These are phyloP conservation scores for Saccopteryx bilineata DNA, from an alignment of 2,113 vertebrate genomes.

Conservation along the genomic window DNA sequence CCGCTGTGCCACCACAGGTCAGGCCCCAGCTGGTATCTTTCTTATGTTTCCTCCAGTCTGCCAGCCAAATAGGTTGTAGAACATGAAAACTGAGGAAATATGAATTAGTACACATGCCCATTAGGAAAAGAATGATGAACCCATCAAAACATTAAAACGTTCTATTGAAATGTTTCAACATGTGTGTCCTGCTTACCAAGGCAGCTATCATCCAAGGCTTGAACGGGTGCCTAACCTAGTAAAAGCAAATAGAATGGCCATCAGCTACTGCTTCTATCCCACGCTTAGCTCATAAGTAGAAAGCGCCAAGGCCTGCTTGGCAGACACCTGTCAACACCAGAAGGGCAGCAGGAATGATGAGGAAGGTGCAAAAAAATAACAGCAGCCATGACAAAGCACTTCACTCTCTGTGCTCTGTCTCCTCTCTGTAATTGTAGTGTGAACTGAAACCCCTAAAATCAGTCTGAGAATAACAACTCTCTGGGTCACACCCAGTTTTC, in stretches of 20 bases:
- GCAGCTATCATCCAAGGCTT: neutral
- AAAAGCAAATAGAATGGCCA: neutral
- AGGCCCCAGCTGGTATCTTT: neutral
- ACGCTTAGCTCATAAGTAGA: neutral
- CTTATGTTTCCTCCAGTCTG: neutral
- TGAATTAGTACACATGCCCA: neutral
- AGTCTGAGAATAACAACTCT: neutral
- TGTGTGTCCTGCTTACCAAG: neutral
- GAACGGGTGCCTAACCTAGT: neutral
- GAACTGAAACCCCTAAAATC: neutral
- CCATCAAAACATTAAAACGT: neutral
- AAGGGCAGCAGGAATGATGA: neutral
- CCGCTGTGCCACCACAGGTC: no score
- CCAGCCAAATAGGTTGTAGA: neutral
- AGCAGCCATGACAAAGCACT: neutral
- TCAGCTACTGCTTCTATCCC: neutral
- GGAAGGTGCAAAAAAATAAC: neutral
- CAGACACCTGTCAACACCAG: neutral
- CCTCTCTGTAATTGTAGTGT: neutral
- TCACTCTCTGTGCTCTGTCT: neutral
- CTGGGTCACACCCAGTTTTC: neutral
- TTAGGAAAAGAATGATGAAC: conserved; percentile 1
- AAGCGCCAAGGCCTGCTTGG: neutral
- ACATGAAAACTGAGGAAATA: neutral
- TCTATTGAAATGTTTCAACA: neutral